A percentile compares a stretch with the other conserved stretches of the same genome.
Conservation (phyloP, 2,888 invertebrate species). For the Plagiodera versicolora region DNA sequence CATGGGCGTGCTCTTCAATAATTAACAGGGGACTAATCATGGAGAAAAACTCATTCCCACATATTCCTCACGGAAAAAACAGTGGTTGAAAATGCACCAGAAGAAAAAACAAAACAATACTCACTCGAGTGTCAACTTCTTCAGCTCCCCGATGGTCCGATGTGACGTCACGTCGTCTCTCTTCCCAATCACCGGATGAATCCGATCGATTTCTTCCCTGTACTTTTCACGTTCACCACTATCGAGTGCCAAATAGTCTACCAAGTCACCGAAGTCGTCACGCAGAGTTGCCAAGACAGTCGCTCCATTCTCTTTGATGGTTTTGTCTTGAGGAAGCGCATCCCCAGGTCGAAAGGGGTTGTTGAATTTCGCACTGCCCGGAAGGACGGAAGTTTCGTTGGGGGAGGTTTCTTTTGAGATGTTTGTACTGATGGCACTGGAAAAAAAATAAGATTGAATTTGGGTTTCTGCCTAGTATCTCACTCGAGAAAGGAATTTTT, state of each 20-base stretch:
- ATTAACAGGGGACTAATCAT: too few species aligned
- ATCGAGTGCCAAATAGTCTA: slow-evolving; percentile 58
- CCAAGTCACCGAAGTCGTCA: slow-evolving; percentile 66
- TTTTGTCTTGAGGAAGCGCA: slow-evolving; percentile 23
- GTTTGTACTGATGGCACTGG: slow-evolving; percentile 49
- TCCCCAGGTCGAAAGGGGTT: slow-evolving; percentile 17
- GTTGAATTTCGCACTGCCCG: slow-evolving; percentile 21
- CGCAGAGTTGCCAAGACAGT: slow-evolving; percentile 47
- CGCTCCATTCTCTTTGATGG: slow-evolving; percentile 23
- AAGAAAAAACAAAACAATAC: too few species aligned
- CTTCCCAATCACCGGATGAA: slow-evolving; percentile 57
- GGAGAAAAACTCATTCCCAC: too few species aligned
- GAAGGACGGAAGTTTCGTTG: slow-evolving; percentile 34
- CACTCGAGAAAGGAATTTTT: too few species aligned
- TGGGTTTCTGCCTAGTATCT: too few species aligned
- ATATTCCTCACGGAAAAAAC: too few species aligned
- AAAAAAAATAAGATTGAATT: too few species aligned
- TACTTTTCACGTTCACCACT: slow-evolving; percentile 58
- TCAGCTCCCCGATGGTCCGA: slow-evolving; percentile 74
- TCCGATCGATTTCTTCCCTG: slow-evolving; percentile 57
- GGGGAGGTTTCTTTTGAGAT: slow-evolving; percentile 52
- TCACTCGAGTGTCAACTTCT: slow-evolving; percentile 58
- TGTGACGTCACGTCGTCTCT: slow-evolving; percentile 58
- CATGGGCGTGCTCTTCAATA: too few species aligned
- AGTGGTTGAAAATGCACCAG: too few species aligned